Base-by-base conservation (phyloP, 2,888 invertebrate species). In the Gryllus longicercus region DNA sequence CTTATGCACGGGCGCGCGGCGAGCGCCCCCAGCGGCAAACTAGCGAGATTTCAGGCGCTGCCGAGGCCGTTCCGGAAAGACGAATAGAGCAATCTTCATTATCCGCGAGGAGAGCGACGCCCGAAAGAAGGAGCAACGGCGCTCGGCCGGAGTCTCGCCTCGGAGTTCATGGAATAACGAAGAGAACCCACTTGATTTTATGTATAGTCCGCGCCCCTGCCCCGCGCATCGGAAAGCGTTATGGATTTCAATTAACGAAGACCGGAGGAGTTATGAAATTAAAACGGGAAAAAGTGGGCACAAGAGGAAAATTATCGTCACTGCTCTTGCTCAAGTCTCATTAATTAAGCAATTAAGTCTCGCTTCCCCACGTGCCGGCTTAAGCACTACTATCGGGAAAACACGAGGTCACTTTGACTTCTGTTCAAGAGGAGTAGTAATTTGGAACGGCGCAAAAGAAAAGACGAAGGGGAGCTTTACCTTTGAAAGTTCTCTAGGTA, bases 21-120 rank as follows among this genome's bases (percentile, higher is more conserved):
- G n/a, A 63, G 63, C 63, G 63, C n/a, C 12, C 63, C 14, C n/a
- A 16, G n/a, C 4, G 16, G 63, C 16, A 63, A 63, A 63, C 63
- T 63, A 63, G 63, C n/a, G 63, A 63, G 63, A 63, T 63, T 63
- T 63, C 16, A 18, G 63, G 12, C 63, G 63, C 21, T 21, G 21
- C 21, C n/a, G n/a, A 63, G 14, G 8, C 8, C 63, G 16, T 63
- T 63, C 63, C 14, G 16, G 16, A 11, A 63, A 14, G 63, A 63
- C 16, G n/a, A 63, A 63, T 63, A 63, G 63, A 63, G 63, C 63
- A 63, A 63, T 63, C 63, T 63, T 63, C 63, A 63, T 63, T 63
- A 63, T 63, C 63, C n/a, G 14, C 5, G 12, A 63, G 63, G n/a
- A 63, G n/a, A 63, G n/a, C 16, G 63, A 63, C 12, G 0, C 16